These are phyloP conservation scores for Oryzias melastigma DNA, from an alignment of 2,113 vertebrate genomes.

Conservation along the genomic window DNA sequence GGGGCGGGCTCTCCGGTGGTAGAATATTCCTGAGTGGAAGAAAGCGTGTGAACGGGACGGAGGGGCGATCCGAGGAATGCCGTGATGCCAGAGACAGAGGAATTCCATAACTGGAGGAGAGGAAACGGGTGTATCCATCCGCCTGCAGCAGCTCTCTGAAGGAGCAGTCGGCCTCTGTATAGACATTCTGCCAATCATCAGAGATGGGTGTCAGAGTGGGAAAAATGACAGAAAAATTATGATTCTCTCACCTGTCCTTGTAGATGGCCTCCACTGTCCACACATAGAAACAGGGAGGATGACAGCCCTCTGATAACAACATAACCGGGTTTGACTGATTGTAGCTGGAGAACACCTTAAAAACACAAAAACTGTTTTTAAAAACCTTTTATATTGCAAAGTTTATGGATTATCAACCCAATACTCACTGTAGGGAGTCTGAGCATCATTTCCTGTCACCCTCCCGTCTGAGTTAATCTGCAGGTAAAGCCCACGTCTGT, in stretches of 20 bases:
- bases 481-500: constrained; percentile 68
- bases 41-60: constrained; percentile 66
- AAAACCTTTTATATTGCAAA: not conserved
- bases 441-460: constrained; percentile 59
- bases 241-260: constrained; percentile 66
- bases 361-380: constrained; percentile 14
- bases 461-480: constrained; percentile 69
- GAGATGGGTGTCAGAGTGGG: not conserved
- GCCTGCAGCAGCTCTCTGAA: constrained; percentile 72
- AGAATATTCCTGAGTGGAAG: constrained; percentile 59
- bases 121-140: constrained; percentile 73
- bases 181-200: constrained; percentile 44
- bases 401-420: not conserved
- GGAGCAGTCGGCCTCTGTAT: constrained; percentile 66
- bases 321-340: constrained; percentile 64
- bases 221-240: not conserved
- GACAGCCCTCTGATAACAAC: constrained; percentile 59
- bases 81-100: constrained; percentile 66
- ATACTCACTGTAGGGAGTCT: constrained; percentile 67
- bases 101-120: constrained; percentile 57
- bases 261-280: constrained; percentile 60
- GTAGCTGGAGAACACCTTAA: constrained; percentile 73
- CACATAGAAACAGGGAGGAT: constrained; percentile 72
- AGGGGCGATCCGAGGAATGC: constrained; percentile 28
- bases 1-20: constrained; percentile 7